Conservation (phyloP, 2,888 invertebrate genomes). For the Oxyteleia sp. region DNA sequence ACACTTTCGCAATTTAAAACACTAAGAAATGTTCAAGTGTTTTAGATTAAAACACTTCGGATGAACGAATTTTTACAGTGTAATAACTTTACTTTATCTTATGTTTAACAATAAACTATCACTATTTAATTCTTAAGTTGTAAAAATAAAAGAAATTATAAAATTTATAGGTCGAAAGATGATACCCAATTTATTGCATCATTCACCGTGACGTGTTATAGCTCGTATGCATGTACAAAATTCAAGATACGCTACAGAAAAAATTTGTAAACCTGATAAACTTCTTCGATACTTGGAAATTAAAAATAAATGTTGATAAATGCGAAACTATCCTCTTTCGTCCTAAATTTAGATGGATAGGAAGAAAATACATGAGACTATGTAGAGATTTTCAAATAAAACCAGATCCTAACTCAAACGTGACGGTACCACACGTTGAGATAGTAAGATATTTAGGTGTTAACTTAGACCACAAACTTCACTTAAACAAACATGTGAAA, state of each 20-base stretch:
- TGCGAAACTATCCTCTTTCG: conserved; percentile 67
- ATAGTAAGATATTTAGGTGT: conserved; percentile 34
- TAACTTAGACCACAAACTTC: conserved; percentile 9
- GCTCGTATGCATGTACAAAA: not conserved
- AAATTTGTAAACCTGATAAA: not conserved
- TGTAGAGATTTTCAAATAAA: conserved; percentile 48
- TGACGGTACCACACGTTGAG: conserved; percentile 12
- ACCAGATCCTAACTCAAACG: not conserved
- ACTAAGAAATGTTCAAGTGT: too few species aligned
- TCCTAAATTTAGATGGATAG: conserved; percentile 16
- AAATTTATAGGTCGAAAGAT: too few species aligned
- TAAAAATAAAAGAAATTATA: too few species aligned
- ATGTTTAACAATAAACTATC: too few species aligned
- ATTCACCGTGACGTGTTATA: too few species aligned
- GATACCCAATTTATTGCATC: too few species aligned
- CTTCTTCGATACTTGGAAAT: conserved; percentile 39
- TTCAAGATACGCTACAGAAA: not conserved
- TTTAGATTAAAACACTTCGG: too few species aligned
- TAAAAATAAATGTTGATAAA: conserved; percentile 49
- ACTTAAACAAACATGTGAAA: conserved; percentile 41
- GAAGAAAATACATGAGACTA: not conserved
- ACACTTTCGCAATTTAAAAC: too few species aligned
- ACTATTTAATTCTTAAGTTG: too few species aligned
- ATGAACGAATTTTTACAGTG: too few species aligned
- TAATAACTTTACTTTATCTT: too few species aligned